These are phyloP conservation scores for Anagrus nilaparvatae DNA, from an alignment of 1,140 invertebrate species.

Conservation along the genomic window DNA sequence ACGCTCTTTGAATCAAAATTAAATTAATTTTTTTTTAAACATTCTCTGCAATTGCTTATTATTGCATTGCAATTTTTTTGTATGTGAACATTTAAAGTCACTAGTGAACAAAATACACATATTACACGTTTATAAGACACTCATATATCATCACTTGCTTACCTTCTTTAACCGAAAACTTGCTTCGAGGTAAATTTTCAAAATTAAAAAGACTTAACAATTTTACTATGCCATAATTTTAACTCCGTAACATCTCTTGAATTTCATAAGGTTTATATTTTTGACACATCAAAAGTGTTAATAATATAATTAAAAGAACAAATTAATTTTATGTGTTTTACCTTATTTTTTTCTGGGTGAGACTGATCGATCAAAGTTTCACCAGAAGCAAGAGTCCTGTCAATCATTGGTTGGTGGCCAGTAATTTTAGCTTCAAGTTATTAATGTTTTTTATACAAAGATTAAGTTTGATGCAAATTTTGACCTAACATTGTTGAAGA, in stretches of 20 bases:
- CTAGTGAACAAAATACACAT: constrained; percentile 5
- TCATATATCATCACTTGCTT: constrained; percentile 25
- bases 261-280: too few relatives aligned
- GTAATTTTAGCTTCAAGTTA: constrained; percentile 79
- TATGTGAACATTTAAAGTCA: not conserved
- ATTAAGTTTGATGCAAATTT: constrained; percentile 86
- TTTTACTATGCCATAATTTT: too few relatives aligned
- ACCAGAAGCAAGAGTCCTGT: constrained; percentile 66
- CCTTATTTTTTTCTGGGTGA: constrained; percentile 68
- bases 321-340: constrained; percentile 26
- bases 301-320: not conserved
- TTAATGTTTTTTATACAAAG: constrained; percentile 86
- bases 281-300: not conserved
- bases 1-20: too few relatives aligned
- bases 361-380: constrained; percentile 56
- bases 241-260: too few relatives aligned
- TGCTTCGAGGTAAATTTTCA: too few relatives aligned
- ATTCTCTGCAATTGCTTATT: constrained; percentile 2
- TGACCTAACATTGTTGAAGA: constrained; percentile 63
- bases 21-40: not conserved
- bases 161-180: constrained; percentile 28
- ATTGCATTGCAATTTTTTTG: constrained; percentile 5
- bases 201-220: too few relatives aligned
- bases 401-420: constrained; percentile 73
- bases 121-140: too few relatives aligned